Conservation (phyloP, 2,113 vertebrate species). For the Urocitellus parryii region DNA sequence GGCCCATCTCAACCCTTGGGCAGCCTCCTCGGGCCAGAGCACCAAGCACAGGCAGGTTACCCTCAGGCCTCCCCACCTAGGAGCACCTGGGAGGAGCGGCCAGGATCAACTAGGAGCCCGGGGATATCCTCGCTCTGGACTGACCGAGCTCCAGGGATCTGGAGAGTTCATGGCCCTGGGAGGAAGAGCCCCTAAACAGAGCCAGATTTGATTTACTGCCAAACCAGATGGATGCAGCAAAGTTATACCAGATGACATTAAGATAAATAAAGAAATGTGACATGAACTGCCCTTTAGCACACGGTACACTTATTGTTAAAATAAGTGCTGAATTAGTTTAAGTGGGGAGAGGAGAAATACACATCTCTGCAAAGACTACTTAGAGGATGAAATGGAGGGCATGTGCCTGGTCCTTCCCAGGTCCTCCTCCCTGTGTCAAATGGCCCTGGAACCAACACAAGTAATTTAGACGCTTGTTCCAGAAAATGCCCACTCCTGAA, state of each 20-base stretch:
- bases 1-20: no score
- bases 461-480: neutral
- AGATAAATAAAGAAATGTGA: neutral
- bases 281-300: no score
- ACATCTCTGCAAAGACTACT: no score
- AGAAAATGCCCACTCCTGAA: neutral
- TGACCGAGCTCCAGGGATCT: neutral
- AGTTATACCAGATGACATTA: no score
- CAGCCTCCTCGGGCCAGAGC: accelerated
- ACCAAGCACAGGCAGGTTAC: no score
- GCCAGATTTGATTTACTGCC: neutral
- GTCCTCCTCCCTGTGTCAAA: neutral
- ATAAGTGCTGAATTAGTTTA: no score
- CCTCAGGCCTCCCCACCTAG: no score
- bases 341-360: no score
- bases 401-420: neutral
- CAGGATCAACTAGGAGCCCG: neutral
- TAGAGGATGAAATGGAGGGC: no score
- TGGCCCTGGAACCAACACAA: neutral
- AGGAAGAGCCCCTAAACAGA: neutral
- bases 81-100: no score
- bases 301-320: no score
- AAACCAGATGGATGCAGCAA: neutral
- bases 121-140: neutral
- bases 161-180: neutral